Evolutionary conservation across 64 coral and sea anemone species (phyloP), one percentile per base, ranked within the genome.

Genomic region (Stylophora pistillata): DNA sequence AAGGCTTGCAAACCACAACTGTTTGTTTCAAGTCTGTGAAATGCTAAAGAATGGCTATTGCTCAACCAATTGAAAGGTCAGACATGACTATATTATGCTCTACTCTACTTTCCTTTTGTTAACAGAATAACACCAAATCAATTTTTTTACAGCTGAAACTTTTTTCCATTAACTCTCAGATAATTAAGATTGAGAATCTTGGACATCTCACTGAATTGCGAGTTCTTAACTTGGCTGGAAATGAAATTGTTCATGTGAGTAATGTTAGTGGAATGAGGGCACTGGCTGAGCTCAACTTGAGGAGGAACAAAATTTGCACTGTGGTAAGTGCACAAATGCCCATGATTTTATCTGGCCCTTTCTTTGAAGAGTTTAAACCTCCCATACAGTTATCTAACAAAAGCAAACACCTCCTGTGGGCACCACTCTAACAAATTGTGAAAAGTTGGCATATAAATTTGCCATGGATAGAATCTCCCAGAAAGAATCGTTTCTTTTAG

Each of bases 171-270:
- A 71, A 47, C 3, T 66, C 78, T 55, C 72, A 98, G 96, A 95
- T 98, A 53, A 76, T 80, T 30, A 90, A 79, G 70, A 98, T 98
- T 68, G 93, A 95, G 58, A 98, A 95, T 98, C 87, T 98, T n/a
- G 79, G 63, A 15, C 93, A 98, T 74, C 74, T 98, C 9, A 61
- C 77, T 30, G 96, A 98, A 66, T 71, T 98, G 41, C 37, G 96
- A 72, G 96, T 98, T 34, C 54, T 98, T 23, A 98, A 98, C 82
- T 74, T 98, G 7, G 96, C 96, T 78, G 93, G 96, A 0, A 98
- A 98, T 74, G 90, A 95, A 30, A 98, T 98, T 71, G 71, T 85
- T 10, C 72, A 56, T 72, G 96, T 98, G 13, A 82, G 63, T 23
- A 98, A 93, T 27, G 79, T 98, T 37, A 65, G 41, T 78, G 96